Evolutionary conservation across 2,113 vertebrate genomes (phyloP).

Genomic region (Lamprotornis superbus): DNA sequence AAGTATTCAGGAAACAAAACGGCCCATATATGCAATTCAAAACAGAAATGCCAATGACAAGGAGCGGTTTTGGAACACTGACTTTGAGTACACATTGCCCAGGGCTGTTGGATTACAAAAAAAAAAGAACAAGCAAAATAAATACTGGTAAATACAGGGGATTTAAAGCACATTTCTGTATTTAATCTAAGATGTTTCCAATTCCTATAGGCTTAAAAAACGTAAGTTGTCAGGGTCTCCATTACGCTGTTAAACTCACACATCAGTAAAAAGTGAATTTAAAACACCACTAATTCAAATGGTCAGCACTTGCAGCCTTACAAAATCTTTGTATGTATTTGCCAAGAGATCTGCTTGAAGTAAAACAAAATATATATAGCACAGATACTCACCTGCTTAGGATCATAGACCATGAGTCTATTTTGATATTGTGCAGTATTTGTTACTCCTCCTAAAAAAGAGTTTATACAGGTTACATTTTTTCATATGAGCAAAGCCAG

Average conservation of each 20-base stretch:
- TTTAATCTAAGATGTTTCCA: slow-evolving; percentile 8
- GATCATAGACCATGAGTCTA: slow-evolving; percentile 96
- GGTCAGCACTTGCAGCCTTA: background rate
- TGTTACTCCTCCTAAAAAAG: slow-evolving; percentile 91
- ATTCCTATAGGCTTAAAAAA: background rate
- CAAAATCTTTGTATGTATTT: background rate
- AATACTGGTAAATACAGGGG: background rate
- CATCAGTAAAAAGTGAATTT: background rate
- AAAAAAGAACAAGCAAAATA: background rate
- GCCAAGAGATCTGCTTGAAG: background rate
- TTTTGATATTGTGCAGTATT: slow-evolving; percentile 98
- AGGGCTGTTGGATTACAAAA: background rate
- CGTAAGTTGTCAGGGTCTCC: background rate
- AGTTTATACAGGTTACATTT: slow-evolving; percentile 57
- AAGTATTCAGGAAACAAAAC: slow-evolving; percentile 4
- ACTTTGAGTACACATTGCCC: background rate
- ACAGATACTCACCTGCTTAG: slow-evolving; percentile 83
- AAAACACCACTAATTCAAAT: background rate
- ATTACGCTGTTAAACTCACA: background rate
- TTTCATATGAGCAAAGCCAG: slow-evolving; percentile 12
- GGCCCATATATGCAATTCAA: background rate
- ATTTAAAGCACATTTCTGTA: background rate
- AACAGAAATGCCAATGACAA: slow-evolving; percentile 3
- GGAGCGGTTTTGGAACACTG: background rate
- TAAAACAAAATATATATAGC: background rate